phyloP scores from a whole-genome alignment of 2,888 invertebrate species.

The Cyclophora punctaria region DNA sequence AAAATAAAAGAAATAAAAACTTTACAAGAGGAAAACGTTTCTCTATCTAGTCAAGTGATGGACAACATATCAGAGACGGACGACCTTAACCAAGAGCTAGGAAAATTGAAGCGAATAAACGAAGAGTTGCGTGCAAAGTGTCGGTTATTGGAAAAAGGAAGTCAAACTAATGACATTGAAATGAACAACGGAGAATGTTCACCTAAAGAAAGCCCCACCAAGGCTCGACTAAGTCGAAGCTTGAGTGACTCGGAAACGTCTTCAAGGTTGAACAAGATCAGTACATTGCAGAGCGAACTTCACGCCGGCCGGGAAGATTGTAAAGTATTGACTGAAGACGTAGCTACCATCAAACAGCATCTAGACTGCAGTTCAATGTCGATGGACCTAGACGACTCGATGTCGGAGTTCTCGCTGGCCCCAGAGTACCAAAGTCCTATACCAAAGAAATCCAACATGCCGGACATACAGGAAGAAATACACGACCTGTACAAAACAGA shows the following conservation, averaged over 20 bases:
- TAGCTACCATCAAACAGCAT: slow-evolving; percentile 60
- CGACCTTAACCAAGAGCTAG: slow-evolving; percentile 52
- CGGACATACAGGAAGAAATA: slow-evolving; percentile 38
- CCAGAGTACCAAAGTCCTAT: slow-evolving; percentile 15
- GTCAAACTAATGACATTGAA: slow-evolving; percentile 20
- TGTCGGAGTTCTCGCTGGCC: slow-evolving; percentile 32
- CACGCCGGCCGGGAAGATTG: slow-evolving; percentile 61
- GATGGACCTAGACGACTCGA: slow-evolving; percentile 55
- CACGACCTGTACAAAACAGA: slow-evolving; percentile 41
- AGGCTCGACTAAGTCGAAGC: slow-evolving; percentile 48
- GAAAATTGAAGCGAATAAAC: slow-evolving; percentile 33
- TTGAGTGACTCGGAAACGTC: slow-evolving; percentile 55
- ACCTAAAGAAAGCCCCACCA: slow-evolving; percentile 12
- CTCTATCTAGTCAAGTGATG: slow-evolving; percentile 73
- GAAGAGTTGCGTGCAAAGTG: slow-evolving; percentile 29
- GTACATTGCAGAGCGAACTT: slow-evolving; percentile 57
- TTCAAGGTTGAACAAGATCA: slow-evolving; percentile 54
- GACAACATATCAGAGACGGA: slow-evolving; percentile 75
- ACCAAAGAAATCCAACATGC: slow-evolving; percentile 27
- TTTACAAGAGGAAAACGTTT: slow-evolving; percentile 70
- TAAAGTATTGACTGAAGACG: slow-evolving; percentile 56
- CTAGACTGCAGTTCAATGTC: slow-evolving; percentile 50
- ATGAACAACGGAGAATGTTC: slow-evolving; percentile 9
- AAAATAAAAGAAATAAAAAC: slow-evolving; percentile 37
- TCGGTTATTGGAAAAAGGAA: slow-evolving; percentile 12